phyloP scores from a whole-genome alignment of 1,140 invertebrate genomes.

The Achatina immaculata region DNA sequence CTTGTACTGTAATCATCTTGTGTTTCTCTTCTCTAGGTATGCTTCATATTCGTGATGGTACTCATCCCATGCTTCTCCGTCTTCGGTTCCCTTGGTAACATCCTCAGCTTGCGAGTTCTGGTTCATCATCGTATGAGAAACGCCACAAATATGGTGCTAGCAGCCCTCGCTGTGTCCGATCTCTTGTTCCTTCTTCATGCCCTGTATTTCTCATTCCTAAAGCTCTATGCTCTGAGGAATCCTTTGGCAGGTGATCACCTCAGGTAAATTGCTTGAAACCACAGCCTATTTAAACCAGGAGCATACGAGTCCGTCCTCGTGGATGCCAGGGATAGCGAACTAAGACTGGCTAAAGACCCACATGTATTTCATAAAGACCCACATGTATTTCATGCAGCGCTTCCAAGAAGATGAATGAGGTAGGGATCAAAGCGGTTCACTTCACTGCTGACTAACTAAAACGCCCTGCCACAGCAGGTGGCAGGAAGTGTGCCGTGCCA shows the following conservation, averaged over 20 bases:
- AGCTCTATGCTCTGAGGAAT: slow-evolving; percentile 46
- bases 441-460: too few species aligned
- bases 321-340: too few species aligned
- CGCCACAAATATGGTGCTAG: slow-evolving; percentile 55
- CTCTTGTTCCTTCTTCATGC: slow-evolving; percentile 57
- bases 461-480: too few species aligned
- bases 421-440: too few species aligned
- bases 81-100: slow-evolving; percentile 59
- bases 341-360: too few species aligned
- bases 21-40: slow-evolving; percentile 33
- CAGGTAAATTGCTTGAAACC: slow-evolving; percentile 6
- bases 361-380: too few species aligned
- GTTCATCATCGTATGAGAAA: slow-evolving; percentile 57
- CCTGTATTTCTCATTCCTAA: slow-evolving; percentile 52
- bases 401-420: too few species aligned
- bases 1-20: too few species aligned
- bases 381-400: too few species aligned
- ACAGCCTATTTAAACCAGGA: too few species aligned
- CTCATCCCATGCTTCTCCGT: slow-evolving; percentile 50
- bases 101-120: slow-evolving; percentile 55
- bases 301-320: too few species aligned
- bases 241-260: slow-evolving; percentile 44
- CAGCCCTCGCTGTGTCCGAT: slow-evolving; percentile 59
- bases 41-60: slow-evolving; percentile 51
- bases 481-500: too few species aligned